Evolutionary conservation across 2,888 invertebrate species (phyloP).

Genomic region (Erebia ligea): DNA sequence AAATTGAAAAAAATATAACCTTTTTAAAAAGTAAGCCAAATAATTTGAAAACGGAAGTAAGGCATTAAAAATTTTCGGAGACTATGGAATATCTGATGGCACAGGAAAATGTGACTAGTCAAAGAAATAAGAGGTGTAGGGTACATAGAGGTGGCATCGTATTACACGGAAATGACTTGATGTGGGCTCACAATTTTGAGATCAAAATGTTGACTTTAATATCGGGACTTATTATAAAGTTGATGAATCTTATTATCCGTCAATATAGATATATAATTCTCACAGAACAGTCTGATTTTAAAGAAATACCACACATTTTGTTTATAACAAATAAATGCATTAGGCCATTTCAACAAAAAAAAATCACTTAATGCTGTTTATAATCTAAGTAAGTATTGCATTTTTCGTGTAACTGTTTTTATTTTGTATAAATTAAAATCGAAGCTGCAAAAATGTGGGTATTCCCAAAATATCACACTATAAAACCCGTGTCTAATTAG

Average conservation of each 20-base stretch:
- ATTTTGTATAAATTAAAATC: conserved; percentile 28
- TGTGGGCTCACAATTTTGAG: conserved; percentile 75
- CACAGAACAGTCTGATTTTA: conserved; percentile 41
- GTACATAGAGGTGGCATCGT: conserved; percentile 46
- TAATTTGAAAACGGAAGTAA: conserved; percentile 1
- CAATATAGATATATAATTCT: conserved; percentile 40
- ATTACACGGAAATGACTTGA: conserved; percentile 68
- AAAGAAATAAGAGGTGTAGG: conserved; percentile 33
- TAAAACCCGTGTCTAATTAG: conserved; percentile 52
- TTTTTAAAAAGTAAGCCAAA: not conserved
- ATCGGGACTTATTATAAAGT: conserved; percentile 49
- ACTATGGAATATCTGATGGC: conserved; percentile 51
- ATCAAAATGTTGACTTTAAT: conserved; percentile 64
- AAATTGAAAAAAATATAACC: not conserved
- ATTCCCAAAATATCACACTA: conserved; percentile 50
- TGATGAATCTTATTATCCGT: conserved; percentile 42
- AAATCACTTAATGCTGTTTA: conserved; percentile 23
- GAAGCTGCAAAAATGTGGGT: conserved; percentile 56
- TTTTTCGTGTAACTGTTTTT: conserved; percentile 15
- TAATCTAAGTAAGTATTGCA: conserved; percentile 11
- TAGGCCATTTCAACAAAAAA: conserved; percentile 45
- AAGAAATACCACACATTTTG: conserved; percentile 65
- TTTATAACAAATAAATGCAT: conserved; percentile 43
- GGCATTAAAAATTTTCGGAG: not conserved
- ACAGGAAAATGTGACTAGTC: conserved; percentile 62